A percentile compares a stretch with the other conserved stretches of the same genome.
phyloP scores from a whole-genome alignment of 2,113 vertebrate species.

The Scalopus aquaticus region DNA sequence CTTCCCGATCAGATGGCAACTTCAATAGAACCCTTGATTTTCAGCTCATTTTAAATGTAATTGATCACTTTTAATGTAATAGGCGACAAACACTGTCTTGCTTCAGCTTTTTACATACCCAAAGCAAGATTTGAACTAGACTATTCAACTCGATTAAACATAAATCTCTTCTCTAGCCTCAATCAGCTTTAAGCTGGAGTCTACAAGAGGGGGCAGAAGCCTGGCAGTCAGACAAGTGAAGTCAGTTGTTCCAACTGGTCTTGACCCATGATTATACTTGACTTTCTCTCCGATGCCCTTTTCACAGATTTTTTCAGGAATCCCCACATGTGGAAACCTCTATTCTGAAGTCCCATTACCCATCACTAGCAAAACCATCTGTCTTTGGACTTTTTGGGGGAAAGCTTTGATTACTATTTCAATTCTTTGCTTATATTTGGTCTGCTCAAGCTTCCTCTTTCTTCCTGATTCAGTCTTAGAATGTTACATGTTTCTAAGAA shows the following conservation, averaged over 20 bases:
- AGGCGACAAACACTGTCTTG: background rate
- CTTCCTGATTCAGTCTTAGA: no score
- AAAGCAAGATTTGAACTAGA: slow-evolving; percentile 12
- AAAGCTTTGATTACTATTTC: no score
- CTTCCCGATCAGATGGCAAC: background rate
- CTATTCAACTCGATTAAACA: background rate
- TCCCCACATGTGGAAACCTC: background rate
- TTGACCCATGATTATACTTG: background rate
- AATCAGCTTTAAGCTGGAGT: background rate
- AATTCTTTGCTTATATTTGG: no score
- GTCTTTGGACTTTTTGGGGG: no score
- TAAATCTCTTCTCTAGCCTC: background rate
- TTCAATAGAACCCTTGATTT: background rate
- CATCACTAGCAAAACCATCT: background rate
- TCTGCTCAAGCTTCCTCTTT: no score
- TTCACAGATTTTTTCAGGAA: background rate
- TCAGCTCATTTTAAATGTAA: background rate
- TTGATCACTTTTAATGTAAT: background rate
- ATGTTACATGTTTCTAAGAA: no score
- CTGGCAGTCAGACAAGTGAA: background rate
- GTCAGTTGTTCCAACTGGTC: background rate
- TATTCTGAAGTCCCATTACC: background rate
- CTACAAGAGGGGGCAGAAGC: background rate
- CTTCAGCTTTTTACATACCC: background rate
- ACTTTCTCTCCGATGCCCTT: background rate